phyloP scores from a whole-genome alignment of 2,113 vertebrate genomes.

The Lamprologus speciosus region DNA sequence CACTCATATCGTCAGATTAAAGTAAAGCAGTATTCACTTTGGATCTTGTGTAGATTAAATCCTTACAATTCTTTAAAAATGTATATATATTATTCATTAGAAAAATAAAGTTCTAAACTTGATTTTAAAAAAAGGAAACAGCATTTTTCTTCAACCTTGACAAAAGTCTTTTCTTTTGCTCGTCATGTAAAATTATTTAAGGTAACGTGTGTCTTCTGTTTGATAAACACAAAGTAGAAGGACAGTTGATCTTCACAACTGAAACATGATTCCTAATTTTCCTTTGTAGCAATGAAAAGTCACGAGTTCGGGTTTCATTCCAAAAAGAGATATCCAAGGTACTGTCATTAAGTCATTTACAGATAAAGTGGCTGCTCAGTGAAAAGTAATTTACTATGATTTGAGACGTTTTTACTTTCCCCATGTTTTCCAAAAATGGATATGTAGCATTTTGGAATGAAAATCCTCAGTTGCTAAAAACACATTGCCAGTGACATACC shows the following conservation, averaged over 20 bases:
- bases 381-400: background rate
- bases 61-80: background rate
- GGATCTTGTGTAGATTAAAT: background rate
- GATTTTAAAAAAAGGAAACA: background rate
- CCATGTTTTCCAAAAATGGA: background rate
- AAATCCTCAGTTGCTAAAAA: background rate
- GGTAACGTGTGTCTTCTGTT: background rate
- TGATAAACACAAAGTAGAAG: background rate
- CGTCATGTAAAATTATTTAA: background rate
- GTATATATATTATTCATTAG: background rate
- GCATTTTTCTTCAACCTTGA: background rate
- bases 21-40: background rate
- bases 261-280: background rate
- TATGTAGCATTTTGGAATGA: conserved; percentile 22
- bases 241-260: background rate
- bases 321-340: background rate
- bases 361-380: background rate
- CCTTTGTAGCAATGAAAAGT: background rate
- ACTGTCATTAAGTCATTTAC: background rate
- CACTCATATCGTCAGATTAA: background rate
- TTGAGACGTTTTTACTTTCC: background rate
- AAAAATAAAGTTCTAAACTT: background rate
- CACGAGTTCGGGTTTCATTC: background rate
- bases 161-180: background rate
- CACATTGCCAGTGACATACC: background rate